These are phyloP conservation scores for Slavum lentiscoides DNA, from an alignment of 2,888 invertebrate species.

Conservation along the genomic window DNA sequence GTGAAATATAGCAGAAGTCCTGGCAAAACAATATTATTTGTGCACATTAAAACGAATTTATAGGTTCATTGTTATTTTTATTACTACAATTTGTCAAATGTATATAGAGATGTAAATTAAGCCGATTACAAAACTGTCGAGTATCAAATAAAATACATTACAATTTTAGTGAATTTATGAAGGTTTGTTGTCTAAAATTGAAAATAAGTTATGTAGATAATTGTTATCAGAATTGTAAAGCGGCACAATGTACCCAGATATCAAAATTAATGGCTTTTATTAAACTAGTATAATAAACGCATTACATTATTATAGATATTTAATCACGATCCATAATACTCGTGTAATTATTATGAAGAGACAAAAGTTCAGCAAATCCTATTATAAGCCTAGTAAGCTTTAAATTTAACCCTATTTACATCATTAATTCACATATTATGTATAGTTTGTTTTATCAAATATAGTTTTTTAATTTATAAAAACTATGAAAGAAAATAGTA, in stretches of 20 bases:
- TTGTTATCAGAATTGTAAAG: constrained; percentile 32
- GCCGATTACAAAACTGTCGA: constrained; percentile 29
- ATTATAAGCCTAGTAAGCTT: constrained; percentile 18
- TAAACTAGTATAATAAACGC: constrained; percentile 11
- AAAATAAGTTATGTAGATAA: constrained; percentile 39
- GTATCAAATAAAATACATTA: constrained; percentile 30
- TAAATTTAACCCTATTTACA: constrained; percentile 16
- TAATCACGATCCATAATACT: constrained; percentile 7
- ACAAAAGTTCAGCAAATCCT: constrained; percentile 14
- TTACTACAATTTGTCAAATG: too few relatives aligned
- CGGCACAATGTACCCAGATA: background rate
- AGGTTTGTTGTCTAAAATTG: constrained; percentile 16
- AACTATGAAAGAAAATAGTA: background rate
- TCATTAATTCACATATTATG: background rate
- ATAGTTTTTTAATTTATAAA: background rate
- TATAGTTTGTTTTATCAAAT: background rate
- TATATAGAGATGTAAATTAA: too few relatives aligned
- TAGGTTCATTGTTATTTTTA: too few relatives aligned
- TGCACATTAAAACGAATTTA: too few relatives aligned
- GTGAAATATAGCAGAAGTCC: too few relatives aligned
- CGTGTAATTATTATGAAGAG: background rate
- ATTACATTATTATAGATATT: constrained; percentile 26
- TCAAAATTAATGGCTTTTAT: constrained; percentile 30
- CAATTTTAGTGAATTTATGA: constrained; percentile 34
- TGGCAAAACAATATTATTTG: too few relatives aligned